phyloP scores from a whole-genome alignment of 2,113 vertebrate genomes.

The Dendrocopos noguchii region DNA sequence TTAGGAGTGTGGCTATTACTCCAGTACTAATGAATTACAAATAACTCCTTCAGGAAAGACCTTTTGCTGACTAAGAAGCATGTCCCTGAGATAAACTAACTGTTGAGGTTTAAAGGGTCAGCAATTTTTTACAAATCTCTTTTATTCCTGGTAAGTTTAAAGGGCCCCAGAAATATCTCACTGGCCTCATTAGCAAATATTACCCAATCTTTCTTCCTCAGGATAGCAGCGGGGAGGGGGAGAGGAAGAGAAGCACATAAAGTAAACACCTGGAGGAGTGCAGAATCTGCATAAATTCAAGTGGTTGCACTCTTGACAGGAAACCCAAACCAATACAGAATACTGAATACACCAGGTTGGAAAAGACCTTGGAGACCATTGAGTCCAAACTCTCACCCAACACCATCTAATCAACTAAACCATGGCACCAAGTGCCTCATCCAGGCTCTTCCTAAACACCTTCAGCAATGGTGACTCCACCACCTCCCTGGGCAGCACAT shows the following conservation, averaged over 20 bases:
- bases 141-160: conserved; percentile 50
- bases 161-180: conserved; percentile 28
- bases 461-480: too few relatives aligned
- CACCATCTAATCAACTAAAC: too few relatives aligned
- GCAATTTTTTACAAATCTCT: conserved; percentile 34
- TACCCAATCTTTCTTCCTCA: conserved; percentile 53
- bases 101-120: conserved; percentile 62
- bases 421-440: too few relatives aligned
- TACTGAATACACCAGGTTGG: too few relatives aligned
- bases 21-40: conserved; percentile 53
- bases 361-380: too few relatives aligned
- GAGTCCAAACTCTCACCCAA: too few relatives aligned
- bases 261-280: conserved; percentile 67
- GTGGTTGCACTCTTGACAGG: conserved; percentile 20
- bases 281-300: conserved; percentile 60
- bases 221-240: neutral
- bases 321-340: neutral
- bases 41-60: conserved; percentile 45
- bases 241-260: conserved; percentile 24
- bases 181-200: conserved; percentile 68
- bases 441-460: too few relatives aligned
- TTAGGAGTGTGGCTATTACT: conserved; percentile 44
- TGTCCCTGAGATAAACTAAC: conserved; percentile 38
- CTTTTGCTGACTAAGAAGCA: conserved; percentile 54
- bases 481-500: too few relatives aligned